Percentiles rank a stretch among this genome's conserved stretches.
Evolutionary conservation across 1,140 invertebrate genomes (phyloP).

Genomic region (Drosophila ficusphila): DNA sequence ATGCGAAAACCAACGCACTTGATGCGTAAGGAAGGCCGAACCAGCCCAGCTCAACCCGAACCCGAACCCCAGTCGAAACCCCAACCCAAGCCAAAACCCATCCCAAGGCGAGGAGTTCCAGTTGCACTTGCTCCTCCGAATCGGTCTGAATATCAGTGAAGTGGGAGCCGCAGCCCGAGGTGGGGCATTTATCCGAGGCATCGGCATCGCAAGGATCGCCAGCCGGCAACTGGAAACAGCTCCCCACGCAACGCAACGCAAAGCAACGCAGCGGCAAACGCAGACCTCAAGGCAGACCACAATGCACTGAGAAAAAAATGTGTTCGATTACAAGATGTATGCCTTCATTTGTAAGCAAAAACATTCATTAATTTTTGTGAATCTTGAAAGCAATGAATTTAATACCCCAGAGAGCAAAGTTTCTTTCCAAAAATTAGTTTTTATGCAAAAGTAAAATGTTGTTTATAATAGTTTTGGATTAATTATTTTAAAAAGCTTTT

Average conservation of each 20-base stretch:
- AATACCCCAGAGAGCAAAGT: no score
- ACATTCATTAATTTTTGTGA: no score
- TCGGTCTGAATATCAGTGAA: slow-evolving; percentile 1
- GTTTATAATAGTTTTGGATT: no score
- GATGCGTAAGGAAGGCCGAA: slow-evolving; percentile 66
- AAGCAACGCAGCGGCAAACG: slow-evolving; percentile 11
- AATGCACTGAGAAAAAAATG: slow-evolving; percentile 15
- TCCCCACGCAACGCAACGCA: slow-evolving; percentile 67
- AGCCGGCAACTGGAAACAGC: slow-evolving; percentile 64
- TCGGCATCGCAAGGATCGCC: slow-evolving; percentile 21
- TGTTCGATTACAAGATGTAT: no score
- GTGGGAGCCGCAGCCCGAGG: slow-evolving; percentile 37
- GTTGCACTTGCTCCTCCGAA: slow-evolving; percentile 26
- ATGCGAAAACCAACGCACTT: slow-evolving; percentile 82
- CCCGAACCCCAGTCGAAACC: no score
- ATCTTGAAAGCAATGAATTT: no score
- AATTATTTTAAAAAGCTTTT: background rate
- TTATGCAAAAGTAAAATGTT: no score
- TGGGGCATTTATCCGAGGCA: slow-evolving; percentile 11
- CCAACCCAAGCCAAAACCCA: no score
- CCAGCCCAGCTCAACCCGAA: background rate
- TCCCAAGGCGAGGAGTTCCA: slow-evolving; percentile 49
- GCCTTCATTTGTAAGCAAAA: no score
- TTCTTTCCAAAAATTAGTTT: no score
- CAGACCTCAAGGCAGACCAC: slow-evolving; percentile 53